A percentile compares a stretch with the other conserved stretches of the same genome.
These are phyloP conservation scores for Schlechtendalia chinensis DNA, from an alignment of 1,140 invertebrate genomes.

Conservation along the genomic window DNA sequence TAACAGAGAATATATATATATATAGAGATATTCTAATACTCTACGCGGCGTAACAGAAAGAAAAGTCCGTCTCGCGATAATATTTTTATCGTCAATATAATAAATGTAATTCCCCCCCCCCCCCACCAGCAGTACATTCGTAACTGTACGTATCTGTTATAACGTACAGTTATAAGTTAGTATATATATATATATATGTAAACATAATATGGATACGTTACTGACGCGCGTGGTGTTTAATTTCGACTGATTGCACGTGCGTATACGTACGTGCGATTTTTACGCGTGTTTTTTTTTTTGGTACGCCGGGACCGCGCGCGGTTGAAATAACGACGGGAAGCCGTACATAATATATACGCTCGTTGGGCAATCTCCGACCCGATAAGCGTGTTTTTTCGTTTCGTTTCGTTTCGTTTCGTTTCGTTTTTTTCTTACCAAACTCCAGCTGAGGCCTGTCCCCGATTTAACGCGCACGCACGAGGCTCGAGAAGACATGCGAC, in stretches of 20 bases:
- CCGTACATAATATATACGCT: neutral
- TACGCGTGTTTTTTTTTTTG: no score
- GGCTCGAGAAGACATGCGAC: neutral
- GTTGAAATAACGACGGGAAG: conserved; percentile 17
- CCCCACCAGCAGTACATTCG: no score
- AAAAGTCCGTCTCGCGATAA: neutral
- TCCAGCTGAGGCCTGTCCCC: conserved; percentile 20
- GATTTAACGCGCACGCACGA: neutral
- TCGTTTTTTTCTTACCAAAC: neutral
- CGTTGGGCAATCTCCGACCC: neutral
- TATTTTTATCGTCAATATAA: no score
- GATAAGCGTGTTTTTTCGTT: neutral
- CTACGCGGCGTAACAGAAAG: neutral
- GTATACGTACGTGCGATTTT: no score
- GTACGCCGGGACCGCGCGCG: no score
- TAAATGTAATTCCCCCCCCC: no score
- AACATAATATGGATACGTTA: no score
- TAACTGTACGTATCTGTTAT: neutral
- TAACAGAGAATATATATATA: no score
- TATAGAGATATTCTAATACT: no score
- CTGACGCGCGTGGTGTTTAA: neutral
- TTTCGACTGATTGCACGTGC: neutral
- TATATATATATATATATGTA: no score
- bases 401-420: neutral
- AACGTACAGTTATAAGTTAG: neutral